These are phyloP conservation scores for Acleris emargana DNA, from an alignment of 2,888 invertebrate genomes.

Conservation along the genomic window DNA sequence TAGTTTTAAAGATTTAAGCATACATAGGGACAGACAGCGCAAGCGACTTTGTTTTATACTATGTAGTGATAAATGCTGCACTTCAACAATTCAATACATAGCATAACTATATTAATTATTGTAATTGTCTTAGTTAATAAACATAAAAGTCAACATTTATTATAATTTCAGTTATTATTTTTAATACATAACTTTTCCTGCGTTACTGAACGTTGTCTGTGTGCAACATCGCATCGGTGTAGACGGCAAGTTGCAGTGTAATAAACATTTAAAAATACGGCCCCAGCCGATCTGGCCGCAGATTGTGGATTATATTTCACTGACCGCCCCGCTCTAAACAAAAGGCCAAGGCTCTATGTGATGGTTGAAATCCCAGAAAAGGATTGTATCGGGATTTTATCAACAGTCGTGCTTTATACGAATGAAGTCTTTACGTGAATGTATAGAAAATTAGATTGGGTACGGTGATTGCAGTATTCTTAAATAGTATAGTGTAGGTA, in stretches of 20 bases:
- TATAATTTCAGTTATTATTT: neutral
- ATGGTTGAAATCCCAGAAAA: conserved; percentile 13
- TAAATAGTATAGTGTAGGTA: too few relatives aligned
- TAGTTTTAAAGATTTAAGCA: too few relatives aligned
- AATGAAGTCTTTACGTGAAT: too few relatives aligned
- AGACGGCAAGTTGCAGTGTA: conserved; percentile 56
- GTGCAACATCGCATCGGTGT: neutral
- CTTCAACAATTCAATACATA: too few relatives aligned
- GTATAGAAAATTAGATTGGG: too few relatives aligned
- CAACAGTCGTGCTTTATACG: neutral
- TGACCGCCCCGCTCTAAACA: conserved; percentile 43
- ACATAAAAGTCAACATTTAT: neutral
- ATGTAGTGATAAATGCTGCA: too few relatives aligned
- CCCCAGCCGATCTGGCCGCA: conserved; percentile 58
- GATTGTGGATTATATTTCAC: conserved; percentile 69
- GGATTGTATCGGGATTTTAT: conserved; percentile 10
- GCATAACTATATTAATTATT: too few relatives aligned
- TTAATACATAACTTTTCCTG: too few relatives aligned
- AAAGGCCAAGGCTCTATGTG: conserved; percentile 21
- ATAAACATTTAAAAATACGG: conserved; percentile 76
- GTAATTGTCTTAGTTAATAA: too few relatives aligned
- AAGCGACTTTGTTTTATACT: too few relatives aligned
- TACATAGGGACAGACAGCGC: too few relatives aligned
- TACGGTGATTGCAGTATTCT: too few relatives aligned
- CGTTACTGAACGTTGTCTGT: conserved; percentile 13